phyloP scores from a whole-genome alignment of 2,888 invertebrate genomes.

The Synanthedon myopaeformis region DNA sequence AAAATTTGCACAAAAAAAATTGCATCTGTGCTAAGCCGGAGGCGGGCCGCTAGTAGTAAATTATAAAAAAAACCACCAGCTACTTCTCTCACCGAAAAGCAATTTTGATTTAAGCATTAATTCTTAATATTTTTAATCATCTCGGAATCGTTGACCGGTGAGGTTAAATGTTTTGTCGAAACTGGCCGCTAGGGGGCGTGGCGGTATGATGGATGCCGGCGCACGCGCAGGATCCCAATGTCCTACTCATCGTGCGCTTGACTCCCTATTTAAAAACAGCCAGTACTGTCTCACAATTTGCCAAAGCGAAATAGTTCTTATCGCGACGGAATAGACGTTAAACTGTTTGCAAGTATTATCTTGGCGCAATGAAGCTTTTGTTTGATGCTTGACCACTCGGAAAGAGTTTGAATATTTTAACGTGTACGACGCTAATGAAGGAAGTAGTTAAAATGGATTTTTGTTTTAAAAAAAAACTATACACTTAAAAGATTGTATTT shows the following conservation, averaged over 20 bases:
- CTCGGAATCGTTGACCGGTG: conserved; percentile 20
- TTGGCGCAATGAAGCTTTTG: no score
- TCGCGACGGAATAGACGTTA: no score
- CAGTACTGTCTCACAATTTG: no score
- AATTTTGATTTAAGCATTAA: no score
- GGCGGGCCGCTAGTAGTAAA: no score
- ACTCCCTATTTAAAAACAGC: neutral
- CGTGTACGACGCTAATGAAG: conserved; percentile 13
- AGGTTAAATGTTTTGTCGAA: conserved; percentile 28
- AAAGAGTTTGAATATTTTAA: conserved; percentile 13
- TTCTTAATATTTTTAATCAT: conserved; percentile 31
- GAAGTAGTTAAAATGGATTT: conserved; percentile 7
- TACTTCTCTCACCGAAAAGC: no score
- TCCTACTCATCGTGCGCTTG: neutral
- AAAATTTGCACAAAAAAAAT: no score
- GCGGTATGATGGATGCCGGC: conserved; percentile 51
- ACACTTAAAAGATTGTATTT: no score
- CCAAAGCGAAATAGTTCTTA: no score
- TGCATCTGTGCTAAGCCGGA: no score
- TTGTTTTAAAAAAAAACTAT: neutral
- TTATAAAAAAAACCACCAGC: no score
- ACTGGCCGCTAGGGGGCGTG: conserved; percentile 41
- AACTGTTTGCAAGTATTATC: no score
- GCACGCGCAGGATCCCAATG: conserved; percentile 10
- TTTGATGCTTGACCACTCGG: neutral